Conservation (phyloP, 1,140 invertebrate species). For the Temnothorax curvispinosus region DNA sequence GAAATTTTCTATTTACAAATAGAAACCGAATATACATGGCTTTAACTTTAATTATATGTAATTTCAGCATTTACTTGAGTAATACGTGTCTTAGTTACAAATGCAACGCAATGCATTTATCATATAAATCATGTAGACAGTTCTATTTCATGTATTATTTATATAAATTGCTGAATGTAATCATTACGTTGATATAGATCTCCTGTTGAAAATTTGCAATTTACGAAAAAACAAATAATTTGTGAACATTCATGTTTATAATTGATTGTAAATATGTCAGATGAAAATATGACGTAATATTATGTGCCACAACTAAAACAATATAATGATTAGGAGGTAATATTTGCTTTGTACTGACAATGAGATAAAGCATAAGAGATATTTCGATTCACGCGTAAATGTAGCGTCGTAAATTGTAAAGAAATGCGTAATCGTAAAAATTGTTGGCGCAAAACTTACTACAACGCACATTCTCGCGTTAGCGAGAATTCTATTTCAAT, state of each 20-base stretch:
- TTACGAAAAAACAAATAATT: background rate
- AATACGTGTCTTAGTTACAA: slow-evolving; percentile 1
- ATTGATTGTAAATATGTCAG: slow-evolving; percentile 29
- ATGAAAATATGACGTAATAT: background rate
- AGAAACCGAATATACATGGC: background rate
- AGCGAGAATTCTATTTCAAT: background rate
- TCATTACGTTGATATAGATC: background rate
- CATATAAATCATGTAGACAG: background rate
- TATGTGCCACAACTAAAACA: background rate
- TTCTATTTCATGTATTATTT: background rate
- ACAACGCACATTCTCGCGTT: background rate
- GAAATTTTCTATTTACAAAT: background rate
- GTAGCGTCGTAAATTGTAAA: background rate
- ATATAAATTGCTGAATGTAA: slow-evolving; percentile 14
- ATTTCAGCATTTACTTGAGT: slow-evolving; percentile 24
- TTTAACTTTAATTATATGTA: background rate
- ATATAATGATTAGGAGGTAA: background rate
- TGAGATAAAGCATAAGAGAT: no score
- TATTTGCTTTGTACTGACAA: background rate
- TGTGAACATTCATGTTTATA: background rate
- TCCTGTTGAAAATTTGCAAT: background rate
- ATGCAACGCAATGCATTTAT: slow-evolving; percentile 22
- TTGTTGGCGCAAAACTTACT: background rate
- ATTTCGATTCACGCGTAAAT: background rate
- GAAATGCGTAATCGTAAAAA: background rate